Evolutionary conservation across 1,140 invertebrate species (phyloP), one percentile per base, ranked within the genome.

Genomic region (Zelostemma sp.): DNA sequence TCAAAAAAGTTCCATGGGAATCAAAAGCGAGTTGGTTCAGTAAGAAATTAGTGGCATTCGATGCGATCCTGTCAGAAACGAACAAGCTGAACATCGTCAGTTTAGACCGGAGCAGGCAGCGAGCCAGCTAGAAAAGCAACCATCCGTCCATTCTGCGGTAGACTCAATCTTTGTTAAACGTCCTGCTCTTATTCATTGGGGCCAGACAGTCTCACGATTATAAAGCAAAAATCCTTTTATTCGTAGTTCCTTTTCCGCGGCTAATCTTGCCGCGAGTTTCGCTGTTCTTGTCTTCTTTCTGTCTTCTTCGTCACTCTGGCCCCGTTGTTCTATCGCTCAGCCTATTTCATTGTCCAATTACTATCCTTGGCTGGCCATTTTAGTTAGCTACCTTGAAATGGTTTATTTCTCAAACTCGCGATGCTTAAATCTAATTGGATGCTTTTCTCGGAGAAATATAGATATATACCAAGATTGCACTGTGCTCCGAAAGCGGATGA

Each of bases 141-240:
- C 48, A 63, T 68, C 56, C 49, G 58, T 65, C 54, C 66, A 67
- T 61, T 66, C 63, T 69, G 69, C 66, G 73, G 65, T 64, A 64
- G 25, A 72, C 60, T 66, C 60, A 68, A 72, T 75, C 66, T 75
- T 75, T 74, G 70, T 72, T 70, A 65, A 72, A 72, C 51, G 66
- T 66, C 71, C 68, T 65, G 70, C 62, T 70, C 64, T 66, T 66
- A 73, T 75, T 75, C 73, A 75, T 73, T 55, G 54, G 55, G 58
- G 33, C 70, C 73, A 75, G 73, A 75, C 73, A 75, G 73, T 73
- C 73, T 75, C 73, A 75, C 73, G 73, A 73, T 72, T 73, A 70
- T 73, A 71, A 75, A 75, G 70, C 68, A 51, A 64, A 73, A 73
- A 75, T 75, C 70, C 68, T 73, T 73, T 73, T 75, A 73, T 75